A percentile compares a stretch with the other conserved stretches of the same genome.
These are phyloP conservation scores for Drosophila incognita DNA, from an alignment of 2,888 invertebrate genomes.

Conservation along the genomic window DNA sequence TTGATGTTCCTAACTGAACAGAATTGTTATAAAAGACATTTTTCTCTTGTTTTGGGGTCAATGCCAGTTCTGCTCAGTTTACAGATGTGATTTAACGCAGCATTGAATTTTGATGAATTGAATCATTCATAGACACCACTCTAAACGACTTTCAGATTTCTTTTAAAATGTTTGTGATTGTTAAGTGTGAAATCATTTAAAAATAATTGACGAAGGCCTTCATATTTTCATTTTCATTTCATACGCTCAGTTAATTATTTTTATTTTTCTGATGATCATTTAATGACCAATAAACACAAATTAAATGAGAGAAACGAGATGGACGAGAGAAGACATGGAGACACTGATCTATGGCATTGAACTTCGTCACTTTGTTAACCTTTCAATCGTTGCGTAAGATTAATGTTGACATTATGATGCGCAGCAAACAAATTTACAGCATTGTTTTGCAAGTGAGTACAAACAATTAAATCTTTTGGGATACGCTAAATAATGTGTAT, in stretches of 20 bases:
- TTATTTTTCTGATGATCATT: constrained; percentile 29
- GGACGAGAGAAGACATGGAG: constrained; percentile 1
- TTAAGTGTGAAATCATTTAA: constrained; percentile 37
- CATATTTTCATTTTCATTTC: constrained; percentile 33
- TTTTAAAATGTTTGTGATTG: constrained; percentile 21
- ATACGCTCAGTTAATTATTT: constrained; percentile 33
- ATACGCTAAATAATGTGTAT: background rate
- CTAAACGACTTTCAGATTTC: constrained; percentile 10
- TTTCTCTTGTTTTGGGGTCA: background rate
- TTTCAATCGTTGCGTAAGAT: constrained; percentile 35
- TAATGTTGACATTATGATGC: constrained; percentile 29
- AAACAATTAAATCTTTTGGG: constrained; percentile 9
- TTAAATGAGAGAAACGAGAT: constrained; percentile 1
- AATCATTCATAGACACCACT: constrained; percentile 6
- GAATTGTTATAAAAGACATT: background rate
- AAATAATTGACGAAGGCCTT: constrained; percentile 31
- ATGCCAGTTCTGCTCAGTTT: background rate
- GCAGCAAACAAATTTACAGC: constrained; percentile 6
- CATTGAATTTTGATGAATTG: constrained; percentile 13
- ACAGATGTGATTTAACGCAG: background rate
- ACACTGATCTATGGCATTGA: constrained; percentile 49
- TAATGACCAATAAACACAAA: constrained; percentile 17
- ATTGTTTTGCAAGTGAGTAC: constrained; percentile 8
- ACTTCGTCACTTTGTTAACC: constrained; percentile 34
- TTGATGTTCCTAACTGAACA: background rate